phyloP scores from a whole-genome alignment of 2,113 vertebrate species.

The Takifugu bimaculatus region DNA sequence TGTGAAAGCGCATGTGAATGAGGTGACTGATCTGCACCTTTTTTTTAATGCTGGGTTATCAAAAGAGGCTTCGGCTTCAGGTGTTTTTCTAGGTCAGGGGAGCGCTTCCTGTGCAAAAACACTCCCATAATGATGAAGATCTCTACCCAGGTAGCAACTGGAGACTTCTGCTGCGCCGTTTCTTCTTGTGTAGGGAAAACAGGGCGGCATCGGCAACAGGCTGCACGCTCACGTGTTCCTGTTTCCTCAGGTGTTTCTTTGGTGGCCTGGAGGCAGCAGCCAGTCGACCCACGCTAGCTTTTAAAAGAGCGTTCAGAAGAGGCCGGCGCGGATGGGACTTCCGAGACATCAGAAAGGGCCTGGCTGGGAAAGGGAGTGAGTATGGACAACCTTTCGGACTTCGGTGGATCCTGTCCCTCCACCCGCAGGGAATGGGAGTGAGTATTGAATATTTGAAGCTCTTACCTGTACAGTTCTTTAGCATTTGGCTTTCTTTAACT shows the following conservation, averaged over 20 bases:
- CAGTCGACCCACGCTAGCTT: conserved; percentile 21
- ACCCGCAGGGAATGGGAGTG: conserved; percentile 77
- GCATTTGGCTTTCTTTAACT: too few species aligned
- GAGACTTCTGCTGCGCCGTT: conserved; percentile 24
- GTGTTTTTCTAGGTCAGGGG: conserved; percentile 69
- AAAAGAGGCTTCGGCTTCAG: conserved; percentile 51
- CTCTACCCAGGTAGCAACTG: conserved; percentile 29
- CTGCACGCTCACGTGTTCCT: conserved; percentile 17
- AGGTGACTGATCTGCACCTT: conserved; percentile 23
- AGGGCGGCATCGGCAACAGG: too few species aligned
- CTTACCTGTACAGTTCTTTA: too few species aligned
- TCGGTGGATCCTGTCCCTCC: conserved; percentile 73
- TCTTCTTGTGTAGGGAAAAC: conserved; percentile 11
- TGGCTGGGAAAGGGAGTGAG: conserved; percentile 75
- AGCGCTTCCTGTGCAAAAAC: conserved; percentile 46
- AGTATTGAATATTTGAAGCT: conserved; percentile 47
- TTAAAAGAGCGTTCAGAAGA: conserved; percentile 34
- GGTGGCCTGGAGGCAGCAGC: conserved; percentile 26
- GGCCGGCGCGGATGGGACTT: conserved; percentile 68
- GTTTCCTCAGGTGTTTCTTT: conserved; percentile 49
- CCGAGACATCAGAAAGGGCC: conserved; percentile 61
- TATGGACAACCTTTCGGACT: conserved; percentile 79
- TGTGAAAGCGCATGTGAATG: conserved; percentile 43
- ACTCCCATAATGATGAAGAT: conserved; percentile 39
- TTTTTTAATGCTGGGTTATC: conserved; percentile 49